Conservation (phyloP, 2,113 vertebrate species). For the Pteronura brasiliensis region DNA sequence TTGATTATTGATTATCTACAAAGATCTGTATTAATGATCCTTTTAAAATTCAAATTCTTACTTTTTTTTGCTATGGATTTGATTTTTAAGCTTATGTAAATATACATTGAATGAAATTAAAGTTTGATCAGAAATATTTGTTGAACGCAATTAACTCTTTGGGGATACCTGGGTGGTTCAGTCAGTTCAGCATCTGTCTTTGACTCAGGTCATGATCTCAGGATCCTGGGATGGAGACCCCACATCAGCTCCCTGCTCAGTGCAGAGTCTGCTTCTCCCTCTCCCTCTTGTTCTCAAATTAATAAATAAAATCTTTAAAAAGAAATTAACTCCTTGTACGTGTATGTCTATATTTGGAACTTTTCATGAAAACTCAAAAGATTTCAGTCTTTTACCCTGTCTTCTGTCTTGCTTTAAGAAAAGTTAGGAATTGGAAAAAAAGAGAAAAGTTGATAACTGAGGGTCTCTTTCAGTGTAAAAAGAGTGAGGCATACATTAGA, state of each 20-base stretch:
- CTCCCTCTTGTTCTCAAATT: background rate
- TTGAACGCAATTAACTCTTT: background rate
- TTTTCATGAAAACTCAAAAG: background rate
- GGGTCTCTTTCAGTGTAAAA: background rate
- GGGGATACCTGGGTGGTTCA: background rate
- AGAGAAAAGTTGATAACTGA: background rate
- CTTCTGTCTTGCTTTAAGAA: background rate
- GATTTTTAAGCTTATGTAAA: background rate
- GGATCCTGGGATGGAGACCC: background rate
- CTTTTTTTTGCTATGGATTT: background rate
- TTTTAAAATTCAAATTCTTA: background rate
- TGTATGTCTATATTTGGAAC: background rate
- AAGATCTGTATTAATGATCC: background rate
- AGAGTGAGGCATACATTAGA: background rate
- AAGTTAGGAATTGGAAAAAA: background rate
- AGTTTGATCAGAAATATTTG: background rate
- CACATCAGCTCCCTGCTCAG: background rate
- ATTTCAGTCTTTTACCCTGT: background rate
- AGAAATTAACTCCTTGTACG: background rate
- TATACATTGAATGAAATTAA: background rate
- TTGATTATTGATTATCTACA: background rate
- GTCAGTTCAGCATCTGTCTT: background rate
- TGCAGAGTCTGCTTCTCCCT: background rate
- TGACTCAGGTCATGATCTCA: background rate
- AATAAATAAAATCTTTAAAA: background rate